Percentiles rank a stretch among this genome's conserved stretches.
Conservation (phyloP, 2,797 vertebrate genomes). For the Protonibea diacanthus region DNA sequence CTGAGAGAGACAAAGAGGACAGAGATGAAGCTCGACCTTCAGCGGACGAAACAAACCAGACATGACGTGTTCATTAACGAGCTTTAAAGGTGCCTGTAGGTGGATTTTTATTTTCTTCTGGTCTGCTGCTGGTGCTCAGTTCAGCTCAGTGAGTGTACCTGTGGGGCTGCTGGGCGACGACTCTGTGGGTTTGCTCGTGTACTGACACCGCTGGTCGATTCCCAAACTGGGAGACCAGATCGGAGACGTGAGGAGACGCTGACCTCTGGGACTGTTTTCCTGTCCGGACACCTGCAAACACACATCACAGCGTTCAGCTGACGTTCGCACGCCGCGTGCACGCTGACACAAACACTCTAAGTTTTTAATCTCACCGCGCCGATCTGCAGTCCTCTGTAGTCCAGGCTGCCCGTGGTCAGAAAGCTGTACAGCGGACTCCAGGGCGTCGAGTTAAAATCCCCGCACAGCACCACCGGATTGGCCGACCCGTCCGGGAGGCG, state of each 20-base stretch:
- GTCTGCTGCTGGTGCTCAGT: too few species aligned
- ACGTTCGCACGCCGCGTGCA: too few species aligned
- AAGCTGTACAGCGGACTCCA: slow-evolving; percentile 93
- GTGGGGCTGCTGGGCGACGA: slow-evolving; percentile 3
- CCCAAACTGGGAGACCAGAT: slow-evolving; percentile 94
- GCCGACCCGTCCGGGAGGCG: slow-evolving; percentile 83
- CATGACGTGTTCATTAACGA: too few species aligned
- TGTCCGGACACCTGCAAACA: slow-evolving; percentile 93
- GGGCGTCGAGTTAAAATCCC: slow-evolving; percentile 97
- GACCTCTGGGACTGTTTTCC: slow-evolving; percentile 87
- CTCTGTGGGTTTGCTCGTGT: slow-evolving; percentile 74
- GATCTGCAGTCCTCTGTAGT: slow-evolving; percentile 89
- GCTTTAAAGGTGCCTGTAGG: too few species aligned
- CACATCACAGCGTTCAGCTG: not conserved
- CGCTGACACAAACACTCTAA: too few species aligned
- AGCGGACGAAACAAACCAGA: too few species aligned
- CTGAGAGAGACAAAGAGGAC: slow-evolving; percentile 34
- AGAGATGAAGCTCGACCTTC: not conserved
- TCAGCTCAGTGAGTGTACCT: slow-evolving; percentile 27
- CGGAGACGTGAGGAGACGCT: slow-evolving; percentile 89
- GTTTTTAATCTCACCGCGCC: slow-evolving; percentile 84
- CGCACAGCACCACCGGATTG: slow-evolving; percentile 92
- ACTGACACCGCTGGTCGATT: slow-evolving; percentile 91
- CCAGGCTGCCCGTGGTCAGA: slow-evolving; percentile 89
- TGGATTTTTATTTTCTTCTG: too few species aligned